These are phyloP conservation scores for Pterocles orientalis DNA, from an alignment of 2,113 vertebrate species.

Conservation along the genomic window DNA sequence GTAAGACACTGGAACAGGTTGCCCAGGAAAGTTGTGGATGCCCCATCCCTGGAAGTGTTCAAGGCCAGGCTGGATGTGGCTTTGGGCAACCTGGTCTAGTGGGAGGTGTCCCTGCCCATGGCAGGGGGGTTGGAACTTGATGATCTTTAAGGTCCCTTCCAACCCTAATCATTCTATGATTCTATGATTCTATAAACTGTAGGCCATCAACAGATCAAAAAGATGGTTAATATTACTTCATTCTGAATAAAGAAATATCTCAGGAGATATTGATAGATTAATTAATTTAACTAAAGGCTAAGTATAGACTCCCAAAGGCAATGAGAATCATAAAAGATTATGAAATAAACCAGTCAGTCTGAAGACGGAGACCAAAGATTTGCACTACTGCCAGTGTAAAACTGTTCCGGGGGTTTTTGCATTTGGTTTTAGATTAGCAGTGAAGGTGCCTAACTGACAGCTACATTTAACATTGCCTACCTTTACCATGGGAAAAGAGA, in stretches of 20 bases:
- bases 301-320: neutral
- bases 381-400: neutral
- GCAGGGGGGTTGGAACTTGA: too few relatives aligned
- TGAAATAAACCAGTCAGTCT: neutral
- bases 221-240: neutral
- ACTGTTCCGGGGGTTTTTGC: neutral
- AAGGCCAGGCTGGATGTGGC: too few relatives aligned
- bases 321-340: neutral
- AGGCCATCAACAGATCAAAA: neutral
- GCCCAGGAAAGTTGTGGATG: too few relatives aligned
- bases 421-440: neutral
- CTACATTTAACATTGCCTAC: neutral
- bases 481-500: neutral
- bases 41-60: too few relatives aligned
- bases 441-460: neutral
- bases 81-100: too few relatives aligned
- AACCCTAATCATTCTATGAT: too few relatives aligned
- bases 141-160: too few relatives aligned
- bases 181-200: too few relatives aligned
- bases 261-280: neutral
- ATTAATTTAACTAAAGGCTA: neutral
- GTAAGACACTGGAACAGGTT: too few relatives aligned
- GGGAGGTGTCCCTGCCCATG: too few relatives aligned
- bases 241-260: neutral
- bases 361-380: neutral